Conservation (phyloP, 1,140 invertebrate species). For the Drosophila aff. region DNA sequence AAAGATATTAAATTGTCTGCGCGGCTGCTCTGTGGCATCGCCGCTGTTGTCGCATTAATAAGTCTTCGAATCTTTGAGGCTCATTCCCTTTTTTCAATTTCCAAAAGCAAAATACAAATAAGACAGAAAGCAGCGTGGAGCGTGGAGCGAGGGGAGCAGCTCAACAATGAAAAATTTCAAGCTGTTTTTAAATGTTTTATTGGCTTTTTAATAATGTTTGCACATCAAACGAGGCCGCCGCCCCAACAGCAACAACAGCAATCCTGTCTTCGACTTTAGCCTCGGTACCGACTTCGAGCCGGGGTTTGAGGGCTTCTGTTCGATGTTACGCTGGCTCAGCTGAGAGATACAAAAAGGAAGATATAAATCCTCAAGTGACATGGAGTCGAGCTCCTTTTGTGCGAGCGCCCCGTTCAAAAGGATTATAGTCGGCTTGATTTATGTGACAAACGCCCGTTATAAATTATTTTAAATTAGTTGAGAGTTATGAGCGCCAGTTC, state of each 20-base stretch:
- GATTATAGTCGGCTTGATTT: constrained; percentile 76
- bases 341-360: constrained; percentile 73
- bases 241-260: constrained; percentile 18
- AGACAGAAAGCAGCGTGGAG: constrained; percentile 13
- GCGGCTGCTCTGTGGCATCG: constrained; percentile 46
- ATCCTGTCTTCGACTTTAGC: constrained; percentile 27
- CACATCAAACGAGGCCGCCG: constrained; percentile 74
- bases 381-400: constrained; percentile 73
- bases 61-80: constrained; percentile 57
- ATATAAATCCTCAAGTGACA: constrained; percentile 82
- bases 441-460: constrained; percentile 69
- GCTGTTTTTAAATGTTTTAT: constrained; percentile 84
- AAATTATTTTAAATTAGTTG: constrained; percentile 80
- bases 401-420: constrained; percentile 47
- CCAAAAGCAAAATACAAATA: constrained; percentile 55
- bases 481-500: constrained; percentile 67
- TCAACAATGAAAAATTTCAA: constrained; percentile 82
- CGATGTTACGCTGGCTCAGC: constrained; percentile 66
- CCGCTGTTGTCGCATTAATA: constrained; percentile 75
- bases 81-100: constrained; percentile 63
- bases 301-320: constrained; percentile 49
- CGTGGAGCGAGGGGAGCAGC: constrained; percentile 41
- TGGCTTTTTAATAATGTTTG: constrained; percentile 82
- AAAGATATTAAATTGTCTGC: constrained; percentile 82
- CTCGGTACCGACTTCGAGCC: constrained; percentile 2